Conservation (phyloP, 1,140 invertebrate species). For the Caenorhabditis briggsae region DNA sequence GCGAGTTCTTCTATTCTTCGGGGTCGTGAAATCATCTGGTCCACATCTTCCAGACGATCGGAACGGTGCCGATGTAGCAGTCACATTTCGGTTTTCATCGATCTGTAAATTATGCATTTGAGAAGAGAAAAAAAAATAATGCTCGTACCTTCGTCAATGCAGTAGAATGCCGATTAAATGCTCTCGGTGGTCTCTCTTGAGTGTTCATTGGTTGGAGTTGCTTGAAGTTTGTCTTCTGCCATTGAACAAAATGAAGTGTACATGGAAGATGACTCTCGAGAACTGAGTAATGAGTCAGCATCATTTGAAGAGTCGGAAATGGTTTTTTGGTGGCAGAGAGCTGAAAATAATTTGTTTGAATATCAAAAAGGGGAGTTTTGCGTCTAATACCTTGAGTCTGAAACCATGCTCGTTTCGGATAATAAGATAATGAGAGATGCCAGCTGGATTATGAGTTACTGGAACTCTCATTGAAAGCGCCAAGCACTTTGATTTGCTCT, state of each 20-base stretch:
- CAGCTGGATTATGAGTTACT: slow-evolving; percentile 54
- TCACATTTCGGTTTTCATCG: slow-evolving; percentile 31
- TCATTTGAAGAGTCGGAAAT: slow-evolving; percentile 61
- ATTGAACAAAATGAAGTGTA: slow-evolving; percentile 59
- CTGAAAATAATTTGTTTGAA: background rate
- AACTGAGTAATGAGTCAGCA: slow-evolving; percentile 61
- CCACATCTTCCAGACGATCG: slow-evolving; percentile 27
- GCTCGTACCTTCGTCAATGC: background rate
- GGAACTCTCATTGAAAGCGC: slow-evolving; percentile 60
- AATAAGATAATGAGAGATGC: slow-evolving; percentile 62
- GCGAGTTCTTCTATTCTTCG: slow-evolving; percentile 32
- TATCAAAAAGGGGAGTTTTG: background rate
- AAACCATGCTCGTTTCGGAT: slow-evolving; percentile 60
- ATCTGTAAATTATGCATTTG: slow-evolving; percentile 13
- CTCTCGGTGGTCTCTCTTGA: background rate
- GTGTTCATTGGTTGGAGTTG: slow-evolving; percentile 11
- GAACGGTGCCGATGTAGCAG: slow-evolving; percentile 2
- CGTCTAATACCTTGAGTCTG: slow-evolving; percentile 52
- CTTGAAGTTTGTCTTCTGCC: slow-evolving; percentile 57
- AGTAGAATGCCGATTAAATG: slow-evolving; percentile 12
- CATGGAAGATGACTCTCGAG: slow-evolving; percentile 58
- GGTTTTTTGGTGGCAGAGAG: slow-evolving; percentile 51
- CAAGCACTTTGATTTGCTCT: slow-evolving; percentile 52
- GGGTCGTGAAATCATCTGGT: slow-evolving; percentile 34
- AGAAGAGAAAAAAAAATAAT: background rate